Percentiles rank a stretch among this genome's conserved stretches.
Conservation (phyloP, 2,113 vertebrate genomes). For the Coptodon rendalli region DNA sequence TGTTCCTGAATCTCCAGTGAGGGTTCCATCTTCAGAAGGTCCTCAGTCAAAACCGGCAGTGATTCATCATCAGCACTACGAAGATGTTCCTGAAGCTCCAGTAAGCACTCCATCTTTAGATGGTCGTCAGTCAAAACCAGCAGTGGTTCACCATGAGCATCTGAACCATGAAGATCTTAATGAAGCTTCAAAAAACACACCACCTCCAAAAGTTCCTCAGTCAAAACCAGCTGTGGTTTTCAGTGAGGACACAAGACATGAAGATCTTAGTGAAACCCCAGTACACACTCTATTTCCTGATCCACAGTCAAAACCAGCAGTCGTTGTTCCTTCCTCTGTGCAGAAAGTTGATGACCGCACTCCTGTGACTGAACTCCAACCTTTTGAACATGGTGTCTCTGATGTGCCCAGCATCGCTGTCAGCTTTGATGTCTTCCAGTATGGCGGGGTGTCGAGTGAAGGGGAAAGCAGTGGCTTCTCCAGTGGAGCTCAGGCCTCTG, state of each 20-base stretch:
- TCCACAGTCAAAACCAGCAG: background rate
- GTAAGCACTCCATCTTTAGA: background rate
- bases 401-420: slow-evolving; percentile 31
- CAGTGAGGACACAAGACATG: background rate
- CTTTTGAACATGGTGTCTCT: background rate
- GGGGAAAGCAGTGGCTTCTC: slow-evolving; percentile 55
- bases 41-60: accelerated
- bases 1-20: accelerated
- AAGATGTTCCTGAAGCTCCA: background rate
- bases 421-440: slow-evolving; percentile 57
- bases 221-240: background rate
- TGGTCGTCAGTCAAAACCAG: background rate
- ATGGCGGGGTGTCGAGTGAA: background rate
- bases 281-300: background rate
- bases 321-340: background rate
- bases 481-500: slow-evolving; percentile 33
- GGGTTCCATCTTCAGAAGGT: accelerated
- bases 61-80: accelerated
- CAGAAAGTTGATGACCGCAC: background rate
- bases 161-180: background rate
- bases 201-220: background rate
- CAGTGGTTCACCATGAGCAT: background rate
- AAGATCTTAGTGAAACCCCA: background rate
- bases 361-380: background rate
- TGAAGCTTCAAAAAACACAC: background rate